Percentiles rank a stretch among this genome's conserved stretches.
Evolutionary conservation across 2,888 invertebrate genomes (phyloP).

Genomic region (Mamestra brassicae): DNA sequence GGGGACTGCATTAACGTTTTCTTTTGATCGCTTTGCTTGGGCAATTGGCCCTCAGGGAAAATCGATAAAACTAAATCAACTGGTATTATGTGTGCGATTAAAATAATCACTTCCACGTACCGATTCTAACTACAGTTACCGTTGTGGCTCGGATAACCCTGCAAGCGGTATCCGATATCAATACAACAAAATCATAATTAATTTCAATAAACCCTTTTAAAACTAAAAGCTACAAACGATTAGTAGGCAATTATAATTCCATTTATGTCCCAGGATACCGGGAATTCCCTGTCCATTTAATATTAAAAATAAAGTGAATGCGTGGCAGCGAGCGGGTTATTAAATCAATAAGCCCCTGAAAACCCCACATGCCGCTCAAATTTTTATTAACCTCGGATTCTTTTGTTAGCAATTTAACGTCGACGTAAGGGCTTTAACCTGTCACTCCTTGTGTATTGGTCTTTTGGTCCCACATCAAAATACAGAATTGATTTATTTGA

Average conservation of each 20-base stretch:
- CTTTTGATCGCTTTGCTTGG: constrained; percentile 5
- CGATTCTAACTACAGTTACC: constrained; percentile 13
- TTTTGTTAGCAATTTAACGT: constrained; percentile 18
- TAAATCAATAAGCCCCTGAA: constrained; percentile 40
- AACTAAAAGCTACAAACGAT: neutral
- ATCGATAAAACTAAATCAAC: constrained; percentile 32
- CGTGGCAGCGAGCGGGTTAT: constrained; percentile 10
- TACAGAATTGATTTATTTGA: neutral
- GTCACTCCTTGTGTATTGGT: constrained; percentile 7
- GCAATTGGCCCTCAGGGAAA: constrained; percentile 21
- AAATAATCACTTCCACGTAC: constrained; percentile 40
- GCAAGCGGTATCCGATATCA: constrained; percentile 10
- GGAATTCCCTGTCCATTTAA: neutral
- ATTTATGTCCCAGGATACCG: constrained; percentile 1
- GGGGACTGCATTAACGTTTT: constrained; percentile 6
- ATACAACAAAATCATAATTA: neutral
- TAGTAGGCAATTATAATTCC: constrained; percentile 4
- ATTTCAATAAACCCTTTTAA: neutral
- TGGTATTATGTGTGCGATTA: constrained; percentile 25
- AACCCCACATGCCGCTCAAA: constrained; percentile 10
- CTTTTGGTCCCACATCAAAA: constrained; percentile 20
- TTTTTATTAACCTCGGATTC: constrained; percentile 29
- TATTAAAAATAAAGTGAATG: constrained; percentile 11
- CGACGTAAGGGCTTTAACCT: constrained; percentile 19
- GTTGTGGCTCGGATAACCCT: constrained; percentile 2